Percentiles rank a stretch among this genome's conserved stretches.
phyloP scores from a whole-genome alignment of 2,797 vertebrate species.

The Miichthys miiuy region DNA sequence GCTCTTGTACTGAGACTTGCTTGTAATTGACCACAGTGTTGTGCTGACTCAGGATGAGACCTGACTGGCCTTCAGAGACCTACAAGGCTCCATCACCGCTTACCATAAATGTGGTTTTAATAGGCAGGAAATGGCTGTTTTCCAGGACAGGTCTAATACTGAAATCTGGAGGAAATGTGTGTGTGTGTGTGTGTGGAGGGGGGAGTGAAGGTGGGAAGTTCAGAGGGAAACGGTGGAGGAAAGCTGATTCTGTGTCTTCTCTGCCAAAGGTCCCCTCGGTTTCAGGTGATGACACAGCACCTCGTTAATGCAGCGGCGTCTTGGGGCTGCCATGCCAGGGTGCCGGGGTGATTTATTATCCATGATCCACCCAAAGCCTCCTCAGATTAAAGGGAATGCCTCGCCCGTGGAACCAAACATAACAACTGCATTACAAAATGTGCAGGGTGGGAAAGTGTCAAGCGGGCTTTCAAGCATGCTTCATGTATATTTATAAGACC shows the following conservation, averaged over 20 bases:
- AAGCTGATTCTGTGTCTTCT: constrained; percentile 76
- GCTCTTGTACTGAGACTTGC: constrained; percentile 36
- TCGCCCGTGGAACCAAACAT: constrained; percentile 54
- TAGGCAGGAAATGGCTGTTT: constrained; percentile 53
- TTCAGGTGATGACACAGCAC: constrained; percentile 81
- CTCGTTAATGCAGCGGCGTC: constrained; percentile 67
- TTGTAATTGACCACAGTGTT: constrained; percentile 50
- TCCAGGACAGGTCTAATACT: constrained; percentile 32
- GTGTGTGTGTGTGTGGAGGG: not conserved
- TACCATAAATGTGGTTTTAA: constrained; percentile 66
- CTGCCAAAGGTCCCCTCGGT: constrained; percentile 63
- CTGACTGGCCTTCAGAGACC: constrained; percentile 45
- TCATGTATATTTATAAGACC: constrained; percentile 52
- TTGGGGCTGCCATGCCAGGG: constrained; percentile 49
- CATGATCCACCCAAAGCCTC: constrained; percentile 55
- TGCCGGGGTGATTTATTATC: constrained; percentile 78
- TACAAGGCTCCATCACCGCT: constrained; percentile 35
- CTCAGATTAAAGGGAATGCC: constrained; percentile 64
- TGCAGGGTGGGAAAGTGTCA: constrained; percentile 45
- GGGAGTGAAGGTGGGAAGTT: constrained; percentile 58
- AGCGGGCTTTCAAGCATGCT: constrained; percentile 19
- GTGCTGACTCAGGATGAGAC: constrained; percentile 69
- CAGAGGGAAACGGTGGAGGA: constrained; percentile 31
- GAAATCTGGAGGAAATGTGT: constrained; percentile 12
- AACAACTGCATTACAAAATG: constrained; percentile 61